phyloP scores from a whole-genome alignment of 2,888 invertebrate genomes.

The Ethmia dodecea region DNA sequence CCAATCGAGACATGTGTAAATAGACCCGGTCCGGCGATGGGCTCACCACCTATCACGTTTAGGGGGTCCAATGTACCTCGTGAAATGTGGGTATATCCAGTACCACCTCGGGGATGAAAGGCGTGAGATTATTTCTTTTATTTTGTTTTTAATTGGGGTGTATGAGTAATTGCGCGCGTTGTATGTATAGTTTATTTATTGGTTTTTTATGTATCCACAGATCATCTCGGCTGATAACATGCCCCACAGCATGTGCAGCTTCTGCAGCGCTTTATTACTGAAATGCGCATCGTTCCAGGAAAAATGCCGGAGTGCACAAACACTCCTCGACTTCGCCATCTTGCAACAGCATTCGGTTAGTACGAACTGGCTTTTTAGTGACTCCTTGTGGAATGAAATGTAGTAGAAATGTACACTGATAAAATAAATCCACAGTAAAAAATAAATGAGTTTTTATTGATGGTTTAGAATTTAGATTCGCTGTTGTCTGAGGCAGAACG shows the following conservation, averaged over 20 bases:
- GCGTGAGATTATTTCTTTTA: no score
- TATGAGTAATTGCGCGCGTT: no score
- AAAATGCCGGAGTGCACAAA: slow-evolving; percentile 33
- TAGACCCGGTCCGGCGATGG: no score
- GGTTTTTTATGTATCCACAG: no score
- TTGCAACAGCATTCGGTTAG: slow-evolving; percentile 20
- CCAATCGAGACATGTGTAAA: no score
- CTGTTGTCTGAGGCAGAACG: neutral
- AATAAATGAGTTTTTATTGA: neutral
- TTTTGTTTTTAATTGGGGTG: no score
- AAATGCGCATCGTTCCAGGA: slow-evolving; percentile 36
- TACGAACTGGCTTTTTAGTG: neutral
- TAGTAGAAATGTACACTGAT: neutral
- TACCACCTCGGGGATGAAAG: no score
- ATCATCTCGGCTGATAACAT: slow-evolving; percentile 23
- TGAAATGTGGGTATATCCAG: no score
- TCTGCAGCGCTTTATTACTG: slow-evolving; percentile 32
- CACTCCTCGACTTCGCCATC: slow-evolving; percentile 24
- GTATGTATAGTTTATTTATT: no score
- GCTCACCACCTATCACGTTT: no score
- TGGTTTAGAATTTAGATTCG: neutral
- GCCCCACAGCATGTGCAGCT: slow-evolving; percentile 38
- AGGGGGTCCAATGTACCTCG: no score
- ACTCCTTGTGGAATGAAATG: neutral
- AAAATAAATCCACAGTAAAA: neutral